Base-by-base conservation (phyloP, 1,140 invertebrate species). In the Camponotus vicinus region DNA sequence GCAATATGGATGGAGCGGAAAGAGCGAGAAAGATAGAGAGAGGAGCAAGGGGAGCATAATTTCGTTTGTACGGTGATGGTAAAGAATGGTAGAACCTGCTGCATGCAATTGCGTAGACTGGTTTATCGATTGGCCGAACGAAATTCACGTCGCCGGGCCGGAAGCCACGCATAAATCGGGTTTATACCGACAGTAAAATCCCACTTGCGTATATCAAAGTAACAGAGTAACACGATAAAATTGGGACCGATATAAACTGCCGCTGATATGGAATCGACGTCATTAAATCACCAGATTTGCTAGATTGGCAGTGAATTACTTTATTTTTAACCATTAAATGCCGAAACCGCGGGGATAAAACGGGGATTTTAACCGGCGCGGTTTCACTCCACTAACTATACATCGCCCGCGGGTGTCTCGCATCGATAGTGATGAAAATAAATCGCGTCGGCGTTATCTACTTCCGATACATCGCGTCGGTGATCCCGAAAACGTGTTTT, bases 101-200 rank as follows among this genome's bases (percentile, higher is more conserved):
- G 32, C 64, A 70, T 52, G 77, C 78, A 88, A 76, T 59, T 75
- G 77, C 69, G 59, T 64, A 67, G 55, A 75, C 42, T 83, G 85
- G 40, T 83, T 88, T 88, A 88, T 88, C 87, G 87, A 88, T 76
- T 88, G 86, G 70, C 42, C 67, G 79, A 83, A 83, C 85, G 75
- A 78, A 67, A 88, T 73, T 79, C 85, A 59, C 70, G 66, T 87
- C 63, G 77, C 21, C 32, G 42, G 59, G 77, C 77, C 64, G 69
- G 87, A 88, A 88, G 77, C 70, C 77, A 45, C 42, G 87, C 77
- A 87, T 88, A 88, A 88, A 88, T 88, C 86, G 87, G 70, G 70
- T 88, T 88, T 87, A 87, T 70, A 88, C 80, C 77, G 69, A 67
- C 61, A 83, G 55, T 88, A 87, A 88, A 88, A 88, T 83, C 73